These are phyloP conservation scores for Petrocephalus sullivani DNA, from an alignment of 2,797 vertebrate species.

Conservation along the genomic window DNA sequence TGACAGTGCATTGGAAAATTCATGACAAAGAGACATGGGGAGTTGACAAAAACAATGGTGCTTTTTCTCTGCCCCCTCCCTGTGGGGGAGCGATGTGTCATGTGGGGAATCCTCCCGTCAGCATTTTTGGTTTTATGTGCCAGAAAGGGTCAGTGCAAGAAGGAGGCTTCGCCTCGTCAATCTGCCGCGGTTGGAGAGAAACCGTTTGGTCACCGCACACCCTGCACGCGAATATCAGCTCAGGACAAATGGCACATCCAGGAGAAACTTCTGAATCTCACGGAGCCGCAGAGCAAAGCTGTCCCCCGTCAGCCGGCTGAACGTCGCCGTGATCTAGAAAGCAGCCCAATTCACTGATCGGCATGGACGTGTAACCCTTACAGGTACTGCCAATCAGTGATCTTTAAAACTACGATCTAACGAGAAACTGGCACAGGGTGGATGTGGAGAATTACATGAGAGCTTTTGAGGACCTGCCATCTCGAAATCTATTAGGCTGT, in stretches of 20 bases:
- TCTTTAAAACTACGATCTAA: background rate
- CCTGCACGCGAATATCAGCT: background rate
- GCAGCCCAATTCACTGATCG: background rate
- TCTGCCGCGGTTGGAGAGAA: background rate
- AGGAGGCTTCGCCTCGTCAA: background rate
- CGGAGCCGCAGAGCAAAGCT: background rate
- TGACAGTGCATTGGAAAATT: background rate
- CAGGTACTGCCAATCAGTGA: background rate
- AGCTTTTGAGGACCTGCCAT: background rate
- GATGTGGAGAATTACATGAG: background rate
- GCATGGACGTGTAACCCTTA: background rate
- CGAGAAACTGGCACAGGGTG: background rate
- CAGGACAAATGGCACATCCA: background rate
- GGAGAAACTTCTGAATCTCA: background rate
- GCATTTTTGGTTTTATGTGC: background rate
- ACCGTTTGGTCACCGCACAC: background rate
- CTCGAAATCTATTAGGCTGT: background rate
- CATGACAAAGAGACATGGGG: background rate
- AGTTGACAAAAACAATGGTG: background rate
- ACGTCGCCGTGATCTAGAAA: background rate
- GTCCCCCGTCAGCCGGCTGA: background rate
- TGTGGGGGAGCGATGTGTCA: constrained; percentile 5
- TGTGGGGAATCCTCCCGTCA: background rate
- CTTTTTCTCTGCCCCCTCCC: background rate
- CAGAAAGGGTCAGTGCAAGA: background rate